Conservation (phyloP, 2,113 vertebrate species). For the Thymallus thymallus region DNA sequence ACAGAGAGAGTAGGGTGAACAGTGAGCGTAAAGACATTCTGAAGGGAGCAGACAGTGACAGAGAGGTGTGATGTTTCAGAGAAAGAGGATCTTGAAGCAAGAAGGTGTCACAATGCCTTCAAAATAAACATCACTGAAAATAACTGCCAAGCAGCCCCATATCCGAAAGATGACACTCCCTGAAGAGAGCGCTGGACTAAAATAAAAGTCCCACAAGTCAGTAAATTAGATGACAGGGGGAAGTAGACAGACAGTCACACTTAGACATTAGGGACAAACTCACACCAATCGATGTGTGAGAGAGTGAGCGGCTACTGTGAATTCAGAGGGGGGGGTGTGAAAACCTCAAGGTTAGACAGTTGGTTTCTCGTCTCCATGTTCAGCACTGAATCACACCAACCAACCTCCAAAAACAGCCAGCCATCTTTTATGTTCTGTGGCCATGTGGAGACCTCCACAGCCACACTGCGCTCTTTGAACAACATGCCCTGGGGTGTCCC, state of each 20-base stretch:
- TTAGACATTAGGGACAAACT: constrained; percentile 47
- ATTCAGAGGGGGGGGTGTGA: neutral
- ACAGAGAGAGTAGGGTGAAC: neutral
- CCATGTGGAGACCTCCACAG: neutral
- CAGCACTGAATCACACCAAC: constrained; percentile 1
- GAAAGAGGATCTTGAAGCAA: constrained; percentile 32
- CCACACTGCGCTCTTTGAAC: constrained; percentile 15
- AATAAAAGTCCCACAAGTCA: constrained; percentile 70
- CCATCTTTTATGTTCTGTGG: neutral
- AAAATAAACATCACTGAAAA: constrained; percentile 62
- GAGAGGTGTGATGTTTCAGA: constrained; percentile 29
- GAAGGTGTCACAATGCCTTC: constrained; percentile 39
- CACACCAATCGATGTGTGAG: constrained; percentile 28
- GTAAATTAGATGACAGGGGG: constrained; percentile 62
- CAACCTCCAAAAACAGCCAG: constrained; percentile 4
- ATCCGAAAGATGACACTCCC: constrained; percentile 68
- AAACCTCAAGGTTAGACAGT: constrained; percentile 12
- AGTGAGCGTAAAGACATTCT: neutral
- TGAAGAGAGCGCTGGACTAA: constrained; percentile 56
- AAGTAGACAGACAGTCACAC: constrained; percentile 42
- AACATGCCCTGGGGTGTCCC: constrained; percentile 21
- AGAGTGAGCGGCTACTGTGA: constrained; percentile 25
- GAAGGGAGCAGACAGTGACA: constrained; percentile 1
- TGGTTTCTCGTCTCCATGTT: constrained; percentile 15
- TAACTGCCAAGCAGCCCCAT: constrained; percentile 48